phyloP scores from a whole-genome alignment of 2,888 invertebrate species.

The Drymonia ruficornis region DNA sequence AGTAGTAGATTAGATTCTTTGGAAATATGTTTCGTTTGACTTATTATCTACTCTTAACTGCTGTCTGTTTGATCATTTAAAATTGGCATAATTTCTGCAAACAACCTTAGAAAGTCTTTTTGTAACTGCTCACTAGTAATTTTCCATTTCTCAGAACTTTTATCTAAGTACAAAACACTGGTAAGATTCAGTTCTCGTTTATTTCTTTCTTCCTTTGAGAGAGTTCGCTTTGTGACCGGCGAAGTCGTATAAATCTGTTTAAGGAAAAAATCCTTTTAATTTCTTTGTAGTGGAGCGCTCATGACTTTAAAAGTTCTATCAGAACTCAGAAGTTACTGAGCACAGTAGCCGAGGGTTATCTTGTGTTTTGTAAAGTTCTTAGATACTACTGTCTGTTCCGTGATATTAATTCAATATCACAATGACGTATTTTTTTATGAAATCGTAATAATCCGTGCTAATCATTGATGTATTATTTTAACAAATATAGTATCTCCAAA shows the following conservation, averaged over 20 bases:
- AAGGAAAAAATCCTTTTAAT: slow-evolving; percentile 41
- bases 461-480: too few relatives aligned
- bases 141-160: not conserved
- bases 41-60: too few relatives aligned
- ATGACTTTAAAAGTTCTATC: slow-evolving; percentile 14
- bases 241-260: slow-evolving; percentile 52
- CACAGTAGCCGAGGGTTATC: not conserved
- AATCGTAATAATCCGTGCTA: not conserved
- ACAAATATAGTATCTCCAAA: too few relatives aligned
- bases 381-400: not conserved
- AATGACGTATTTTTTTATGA: too few relatives aligned
- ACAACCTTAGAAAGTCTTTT: too few relatives aligned
- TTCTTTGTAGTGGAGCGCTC: slow-evolving; percentile 31
- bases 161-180: not conserved
- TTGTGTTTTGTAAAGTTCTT: not conserved
- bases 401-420: not conserved
- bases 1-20: too few relatives aligned
- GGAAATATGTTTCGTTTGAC: too few relatives aligned
- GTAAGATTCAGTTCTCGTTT: slow-evolving; percentile 25
- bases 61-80: too few relatives aligned
- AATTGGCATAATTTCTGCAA: too few relatives aligned
- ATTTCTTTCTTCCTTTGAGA: slow-evolving; percentile 43
- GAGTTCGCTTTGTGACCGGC: slow-evolving; percentile 45
- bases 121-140: not conserved
- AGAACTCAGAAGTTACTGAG: not conserved